These are phyloP conservation scores for Brachirus orientalis DNA, from an alignment of 2,113 vertebrate genomes.

Conservation along the genomic window DNA sequence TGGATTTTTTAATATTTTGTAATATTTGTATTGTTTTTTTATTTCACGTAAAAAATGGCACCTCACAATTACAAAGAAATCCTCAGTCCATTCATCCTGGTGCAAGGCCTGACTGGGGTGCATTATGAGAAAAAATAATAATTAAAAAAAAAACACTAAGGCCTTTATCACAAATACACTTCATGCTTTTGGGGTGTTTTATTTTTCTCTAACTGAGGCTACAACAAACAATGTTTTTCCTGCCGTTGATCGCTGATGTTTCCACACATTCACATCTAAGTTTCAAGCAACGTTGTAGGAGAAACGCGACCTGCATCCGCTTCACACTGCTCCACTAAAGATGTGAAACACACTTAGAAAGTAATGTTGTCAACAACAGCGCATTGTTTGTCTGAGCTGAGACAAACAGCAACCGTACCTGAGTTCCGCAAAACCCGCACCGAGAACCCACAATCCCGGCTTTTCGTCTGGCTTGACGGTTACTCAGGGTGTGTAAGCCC, in stretches of 20 bases:
- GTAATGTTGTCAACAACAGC: neutral
- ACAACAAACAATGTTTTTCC: conserved; percentile 27
- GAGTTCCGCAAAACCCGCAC: conserved; percentile 76
- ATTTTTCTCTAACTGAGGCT: neutral
- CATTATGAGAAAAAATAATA: no score
- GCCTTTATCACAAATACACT: neutral
- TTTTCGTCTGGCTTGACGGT: conserved; percentile 62
- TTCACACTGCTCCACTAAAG: neutral
- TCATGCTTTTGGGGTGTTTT: neutral
- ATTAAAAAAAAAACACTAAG: no score
- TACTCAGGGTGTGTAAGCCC: conserved; percentile 59
- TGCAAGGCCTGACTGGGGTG: no score
- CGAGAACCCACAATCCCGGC: conserved; percentile 61
- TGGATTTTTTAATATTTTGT: no score
- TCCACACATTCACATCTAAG: conserved; percentile 20
- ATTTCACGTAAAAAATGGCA: no score
- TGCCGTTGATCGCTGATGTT: neutral
- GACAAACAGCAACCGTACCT: conserved; percentile 56
- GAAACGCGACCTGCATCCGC: neutral
- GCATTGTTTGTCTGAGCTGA: conserved; percentile 18
- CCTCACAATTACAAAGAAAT: no score
- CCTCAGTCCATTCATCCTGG: no score
- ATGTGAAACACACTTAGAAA: neutral
- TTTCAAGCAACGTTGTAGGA: conserved; percentile 17
- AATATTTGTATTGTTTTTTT: no score